Base-by-base conservation (phyloP, 2,113 vertebrate genomes). In the Cichladusa arquata region DNA sequence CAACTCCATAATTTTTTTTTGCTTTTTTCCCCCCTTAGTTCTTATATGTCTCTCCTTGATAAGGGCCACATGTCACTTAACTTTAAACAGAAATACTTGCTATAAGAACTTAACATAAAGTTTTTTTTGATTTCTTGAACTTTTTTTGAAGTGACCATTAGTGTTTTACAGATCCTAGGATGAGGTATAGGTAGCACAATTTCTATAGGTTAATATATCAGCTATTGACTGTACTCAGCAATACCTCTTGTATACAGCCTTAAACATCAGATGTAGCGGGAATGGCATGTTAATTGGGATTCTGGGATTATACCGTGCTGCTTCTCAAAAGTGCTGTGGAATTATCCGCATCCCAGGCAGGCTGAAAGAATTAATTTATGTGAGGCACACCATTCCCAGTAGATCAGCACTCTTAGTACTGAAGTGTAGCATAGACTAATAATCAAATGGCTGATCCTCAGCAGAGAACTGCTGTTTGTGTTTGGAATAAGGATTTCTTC, bases 171-270 rank as follows among this genome's bases (percentile, higher is more conserved):
- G 56, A 92, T 84, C 67, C 72, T 91, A 88, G 86, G 77, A 80
- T 94, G 83, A 94, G 93, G 72, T 88, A 67, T 36, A 97, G 94
- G 93, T 93, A 96, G 86, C 93, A 94, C 92, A 95, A 92, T 93
- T 95, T 86, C 86, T 29, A 3, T 93, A 94, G 88, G 44, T 94
- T 94, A 86, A 51, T 94, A 4, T 56, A 83, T 92, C 82, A 79
- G 85, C 94, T 95, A 24, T 92, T 84, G 64, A 88, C 93, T 96
- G 88, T 95, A 93, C 95, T 97, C 90, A 97, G 95, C 95, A 96
- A 96, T 97, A 96, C 95, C 93, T 97, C 96, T 92, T 86, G n/a
- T 88, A 93, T 61, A 94, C 93, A 48, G 93, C 95, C 95, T 97
- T 96, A 95, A 95, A 78, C 95, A 95, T 90, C 95, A 56, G 12